Evolutionary conservation across 2,113 vertebrate species (phyloP).

Genomic region (Alaudala cheleensis): DNA sequence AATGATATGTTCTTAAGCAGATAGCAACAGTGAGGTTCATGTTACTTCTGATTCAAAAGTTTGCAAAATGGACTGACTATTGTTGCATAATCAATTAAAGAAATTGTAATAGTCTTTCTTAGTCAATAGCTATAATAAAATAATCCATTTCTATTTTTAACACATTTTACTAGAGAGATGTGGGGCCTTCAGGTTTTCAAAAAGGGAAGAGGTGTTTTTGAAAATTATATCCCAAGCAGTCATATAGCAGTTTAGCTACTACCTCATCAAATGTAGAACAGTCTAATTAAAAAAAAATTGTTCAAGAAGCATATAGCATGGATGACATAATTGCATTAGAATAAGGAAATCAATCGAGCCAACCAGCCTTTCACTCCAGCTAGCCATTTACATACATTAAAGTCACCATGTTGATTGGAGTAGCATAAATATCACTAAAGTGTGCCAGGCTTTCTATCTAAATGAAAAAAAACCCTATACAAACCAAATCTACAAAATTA

Average conservation of each 20-base stretch:
- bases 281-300: conserved; percentile 9
- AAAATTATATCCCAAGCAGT: neutral
- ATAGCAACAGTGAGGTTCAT: neutral
- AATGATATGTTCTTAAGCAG: neutral
- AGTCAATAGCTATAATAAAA: neutral
- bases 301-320: conserved; percentile 38
- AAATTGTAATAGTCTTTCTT: neutral
- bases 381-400: conserved; percentile 46
- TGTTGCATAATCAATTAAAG: neutral
- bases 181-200: neutral
- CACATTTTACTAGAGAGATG: neutral
- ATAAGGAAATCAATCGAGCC: neutral
- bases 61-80: neutral
- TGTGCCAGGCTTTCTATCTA: neutral
- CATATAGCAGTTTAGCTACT: neutral
- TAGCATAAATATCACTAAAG: conserved; percentile 23
- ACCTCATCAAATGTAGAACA: neutral
- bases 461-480: neutral
- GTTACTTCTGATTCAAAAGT: neutral
- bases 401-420: conserved; percentile 27
- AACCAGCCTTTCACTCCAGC: neutral
- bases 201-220: neutral
- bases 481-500: conserved; percentile 27
- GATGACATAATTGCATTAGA: conserved; percentile 42
- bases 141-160: neutral